phyloP scores from a whole-genome alignment of 2,113 vertebrate species.

The Mastomys coucha region DNA sequence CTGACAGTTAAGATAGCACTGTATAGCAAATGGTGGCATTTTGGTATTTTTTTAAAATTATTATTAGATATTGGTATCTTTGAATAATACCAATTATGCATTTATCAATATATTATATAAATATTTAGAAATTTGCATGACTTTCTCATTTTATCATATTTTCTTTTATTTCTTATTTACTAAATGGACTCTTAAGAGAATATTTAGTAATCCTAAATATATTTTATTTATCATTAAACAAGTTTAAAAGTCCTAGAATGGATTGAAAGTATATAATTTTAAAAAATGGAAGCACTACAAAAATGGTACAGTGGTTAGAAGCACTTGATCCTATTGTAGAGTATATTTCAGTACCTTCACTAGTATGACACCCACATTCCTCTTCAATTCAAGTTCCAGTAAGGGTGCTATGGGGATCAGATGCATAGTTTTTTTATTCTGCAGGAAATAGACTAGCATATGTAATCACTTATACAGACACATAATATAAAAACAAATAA shows the following conservation, averaged over 20 bases:
- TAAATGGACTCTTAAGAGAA: not conserved
- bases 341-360: not conserved
- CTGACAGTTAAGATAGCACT: not conserved
- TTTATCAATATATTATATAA: not conserved
- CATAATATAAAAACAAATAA: not conserved
- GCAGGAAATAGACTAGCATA: not conserved
- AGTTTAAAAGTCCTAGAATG: not conserved
- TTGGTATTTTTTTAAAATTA: not conserved
- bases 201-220: not conserved
- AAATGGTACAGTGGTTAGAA: not conserved
- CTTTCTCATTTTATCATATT: not conserved
- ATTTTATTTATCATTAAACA: not conserved
- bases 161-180: not conserved
- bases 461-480: too few species aligned
- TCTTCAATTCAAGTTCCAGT: not conserved
- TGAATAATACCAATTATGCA: not conserved
- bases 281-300: not conserved
- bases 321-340: not conserved
- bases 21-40: not conserved
- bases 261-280: not conserved
- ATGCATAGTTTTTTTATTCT: too few species aligned
- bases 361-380: too few species aligned
- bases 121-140: not conserved
- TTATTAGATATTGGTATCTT: not conserved
- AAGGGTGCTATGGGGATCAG: not conserved